Base-by-base conservation (phyloP, 2,888 invertebrate genomes). In the Nematopogon swammerdamellus region DNA sequence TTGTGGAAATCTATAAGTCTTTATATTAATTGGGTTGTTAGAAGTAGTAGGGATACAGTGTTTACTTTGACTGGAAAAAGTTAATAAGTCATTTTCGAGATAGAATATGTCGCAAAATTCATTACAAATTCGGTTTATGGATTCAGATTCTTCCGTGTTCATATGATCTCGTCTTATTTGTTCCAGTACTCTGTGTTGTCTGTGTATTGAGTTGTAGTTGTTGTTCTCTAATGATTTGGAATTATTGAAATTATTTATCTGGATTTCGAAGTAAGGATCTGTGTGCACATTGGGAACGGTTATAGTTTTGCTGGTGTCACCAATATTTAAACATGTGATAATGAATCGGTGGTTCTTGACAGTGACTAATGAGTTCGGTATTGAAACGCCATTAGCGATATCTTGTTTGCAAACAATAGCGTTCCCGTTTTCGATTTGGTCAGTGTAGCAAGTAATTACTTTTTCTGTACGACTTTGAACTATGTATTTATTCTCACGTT, bases 1-100 rank as follows among this genome's bases (percentile, higher is more conserved):
- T 48, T 58, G 49, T 16, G 63, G 63, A 43, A 58, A 60, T 47
- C 62, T 47, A 49, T 63, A 63, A 2, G 58, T 55, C 53, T 61
- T 62, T 4, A 56, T 54, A 46, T 59, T 51, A 18, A 63, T 56
- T 10, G 63, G 62, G 14, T 44, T 49, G 5, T 58, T 54, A n/a
- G 54, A 50, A n/a, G 54, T 59, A 1, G 59, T 60, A 16, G 49
- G 49, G 44, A 63, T 63, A 18, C 29, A 17, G 50, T 60, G 62
- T 50, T 55, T 58, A 1, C 56, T 53, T 10, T 57, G 53, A 52
- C 57, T 59, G 3, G 58, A 61, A 44, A 54, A 55, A 43, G 59
- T 56, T 29, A 62, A 51, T 2, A 48, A 19, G 6, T 57, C 54
- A 5, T 53, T 55, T 52, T 57, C 56, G 1, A 52, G 47, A 19